These are phyloP conservation scores for Orussus abietinus DNA, from an alignment of 1,140 invertebrate genomes.

Conservation along the genomic window DNA sequence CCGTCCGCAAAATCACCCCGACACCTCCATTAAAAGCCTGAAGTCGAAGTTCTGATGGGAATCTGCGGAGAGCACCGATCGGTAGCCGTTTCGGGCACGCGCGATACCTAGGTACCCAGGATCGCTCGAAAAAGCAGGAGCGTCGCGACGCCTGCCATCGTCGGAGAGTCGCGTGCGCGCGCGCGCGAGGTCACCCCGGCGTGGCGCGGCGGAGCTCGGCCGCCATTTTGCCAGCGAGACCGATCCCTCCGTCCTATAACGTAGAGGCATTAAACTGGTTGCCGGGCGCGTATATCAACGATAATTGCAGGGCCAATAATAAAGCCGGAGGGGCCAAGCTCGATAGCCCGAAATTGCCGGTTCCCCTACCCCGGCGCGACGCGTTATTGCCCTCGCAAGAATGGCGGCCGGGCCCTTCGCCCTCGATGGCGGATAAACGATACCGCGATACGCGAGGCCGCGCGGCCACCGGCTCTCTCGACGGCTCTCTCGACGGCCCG, in stretches of 20 bases:
- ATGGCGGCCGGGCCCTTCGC: constrained; percentile 43
- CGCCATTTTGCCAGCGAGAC: constrained; percentile 32
- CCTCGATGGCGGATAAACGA: constrained; percentile 50
- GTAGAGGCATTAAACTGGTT: constrained; percentile 35
- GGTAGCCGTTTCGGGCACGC: no score
- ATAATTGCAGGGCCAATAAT: constrained; percentile 54
- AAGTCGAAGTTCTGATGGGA: no score
- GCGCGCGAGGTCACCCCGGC: no score
- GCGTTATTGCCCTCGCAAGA: constrained; percentile 28
- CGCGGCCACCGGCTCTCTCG: constrained; percentile 6
- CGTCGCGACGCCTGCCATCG: no score
- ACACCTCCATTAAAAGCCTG: no score
- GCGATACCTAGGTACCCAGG: no score
- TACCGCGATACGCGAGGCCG: constrained; percentile 34
- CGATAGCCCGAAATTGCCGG: constrained; percentile 46
- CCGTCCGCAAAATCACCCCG: no score
- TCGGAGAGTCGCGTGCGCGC: no score
- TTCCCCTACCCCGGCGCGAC: constrained; percentile 35
- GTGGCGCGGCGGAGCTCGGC: no score
- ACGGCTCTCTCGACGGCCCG: constrained; percentile 3
- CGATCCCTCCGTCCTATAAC: constrained; percentile 35
- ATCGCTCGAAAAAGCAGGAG: no score
- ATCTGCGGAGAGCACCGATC: no score
- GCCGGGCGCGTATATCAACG: constrained; percentile 50
- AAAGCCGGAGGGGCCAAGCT: constrained; percentile 46